Conservation (phyloP, 2,888 invertebrate species). For the Beris morrisii region DNA sequence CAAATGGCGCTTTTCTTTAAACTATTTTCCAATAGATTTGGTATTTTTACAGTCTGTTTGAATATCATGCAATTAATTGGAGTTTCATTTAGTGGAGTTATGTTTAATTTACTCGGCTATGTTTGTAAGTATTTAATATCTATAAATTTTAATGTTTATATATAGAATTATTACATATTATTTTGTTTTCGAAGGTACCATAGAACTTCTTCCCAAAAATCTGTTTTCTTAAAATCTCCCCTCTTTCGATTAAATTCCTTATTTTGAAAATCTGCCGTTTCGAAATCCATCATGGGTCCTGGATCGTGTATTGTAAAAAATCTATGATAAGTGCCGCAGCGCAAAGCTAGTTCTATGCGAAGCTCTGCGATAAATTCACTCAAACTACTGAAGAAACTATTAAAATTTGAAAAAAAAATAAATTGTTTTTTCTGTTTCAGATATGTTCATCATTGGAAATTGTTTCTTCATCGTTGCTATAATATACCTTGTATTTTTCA, state of each 20-base stretch:
- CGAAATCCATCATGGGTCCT: too few species aligned
- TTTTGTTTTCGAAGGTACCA: too few species aligned
- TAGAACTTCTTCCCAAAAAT: too few species aligned
- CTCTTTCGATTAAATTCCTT: too few species aligned
- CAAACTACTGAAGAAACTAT: too few species aligned
- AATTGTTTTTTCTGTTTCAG: slow-evolving; percentile 42
- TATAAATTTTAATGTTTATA: not conserved
- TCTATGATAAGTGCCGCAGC: too few species aligned
- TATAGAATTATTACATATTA: too few species aligned
- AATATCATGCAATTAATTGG: slow-evolving; percentile 51
- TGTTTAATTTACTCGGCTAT: slow-evolving; percentile 51
- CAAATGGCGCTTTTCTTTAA: not conserved
- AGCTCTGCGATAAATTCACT: too few species aligned
- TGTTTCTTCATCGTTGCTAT: slow-evolving; percentile 51
- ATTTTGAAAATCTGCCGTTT: too few species aligned
- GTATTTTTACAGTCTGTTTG: slow-evolving; percentile 54
- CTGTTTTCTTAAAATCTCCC: too few species aligned
- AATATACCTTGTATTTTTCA: slow-evolving; percentile 50
- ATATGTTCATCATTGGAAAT: slow-evolving; percentile 51
- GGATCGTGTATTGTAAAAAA: too few species aligned
- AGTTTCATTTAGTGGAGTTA: slow-evolving; percentile 49
- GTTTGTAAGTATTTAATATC: slow-evolving; percentile 47
- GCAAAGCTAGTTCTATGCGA: too few species aligned
- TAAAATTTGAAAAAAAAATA: not conserved
- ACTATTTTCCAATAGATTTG: slow-evolving; percentile 43